These are phyloP conservation scores for Anoplolepis gracilipes DNA, from an alignment of 1,140 invertebrate genomes.

Conservation along the genomic window DNA sequence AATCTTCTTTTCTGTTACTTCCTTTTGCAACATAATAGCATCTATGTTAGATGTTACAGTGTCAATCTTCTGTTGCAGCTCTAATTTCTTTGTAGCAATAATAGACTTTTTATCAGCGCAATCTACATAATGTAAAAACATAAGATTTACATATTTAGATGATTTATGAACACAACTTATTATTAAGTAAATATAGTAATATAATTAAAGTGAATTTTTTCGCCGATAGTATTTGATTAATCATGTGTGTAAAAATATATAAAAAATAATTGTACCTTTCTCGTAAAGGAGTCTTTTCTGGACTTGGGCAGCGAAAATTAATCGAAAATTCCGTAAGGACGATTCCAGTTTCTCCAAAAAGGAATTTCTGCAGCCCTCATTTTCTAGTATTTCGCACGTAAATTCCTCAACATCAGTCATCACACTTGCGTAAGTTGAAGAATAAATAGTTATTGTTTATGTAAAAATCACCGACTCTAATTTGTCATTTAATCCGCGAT, in stretches of 20 bases:
- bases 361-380: neutral
- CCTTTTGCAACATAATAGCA: conserved; percentile 65
- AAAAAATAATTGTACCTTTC: conserved; percentile 27
- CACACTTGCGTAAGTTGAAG: neutral
- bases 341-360: conserved; percentile 58
- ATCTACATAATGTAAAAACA: neutral
- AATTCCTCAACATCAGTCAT: conserved; percentile 46
- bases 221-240: neutral
- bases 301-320: neutral
- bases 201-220: neutral
- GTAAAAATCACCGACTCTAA: neutral
- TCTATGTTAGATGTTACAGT: conserved; percentile 63
- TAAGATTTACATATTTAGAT: neutral
- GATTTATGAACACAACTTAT: neutral
- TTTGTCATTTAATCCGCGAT: too few relatives aligned
- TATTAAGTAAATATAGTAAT: neutral
- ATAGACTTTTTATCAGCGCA: conserved; percentile 3
- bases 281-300: conserved; percentile 10
- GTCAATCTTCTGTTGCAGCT: conserved; percentile 66
- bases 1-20: conserved; percentile 77
- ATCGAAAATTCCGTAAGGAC: conserved; percentile 26
- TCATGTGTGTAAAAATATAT: neutral
- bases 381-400: conserved; percentile 58
- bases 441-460: neutral
- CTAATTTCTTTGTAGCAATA: conserved; percentile 37